Base-by-base conservation (phyloP, 2,888 invertebrate genomes). In the Cheilosia urbana region DNA sequence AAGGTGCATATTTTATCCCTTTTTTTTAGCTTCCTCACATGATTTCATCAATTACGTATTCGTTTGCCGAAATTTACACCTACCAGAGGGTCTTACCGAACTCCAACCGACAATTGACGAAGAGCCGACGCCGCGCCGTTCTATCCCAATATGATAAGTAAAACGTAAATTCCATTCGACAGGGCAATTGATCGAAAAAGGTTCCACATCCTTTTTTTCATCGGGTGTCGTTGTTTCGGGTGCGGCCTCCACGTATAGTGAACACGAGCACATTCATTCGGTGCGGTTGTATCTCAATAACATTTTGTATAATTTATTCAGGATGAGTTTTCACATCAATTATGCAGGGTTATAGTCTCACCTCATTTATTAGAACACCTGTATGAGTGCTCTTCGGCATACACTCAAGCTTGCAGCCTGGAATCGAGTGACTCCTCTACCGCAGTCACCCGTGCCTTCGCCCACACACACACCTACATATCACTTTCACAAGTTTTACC, bases 281-380 rank as follows among this genome's bases (percentile, higher is more conserved):
- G 62, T 85, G 85, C 53, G 85, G 85, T 85, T 85, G 85, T 85
- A 85, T 85, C 85, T 85, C 85, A 85, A 85, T 85, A 85, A 85
- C 85, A 81, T 76, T 81, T 81, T 72, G 62, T 57, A 85, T 85
- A 85, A 85, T 85, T 85, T 85, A 85, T 85, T 81, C 85, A 85
- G 85, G 85, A 81, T 85, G 85, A 80, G 81, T 85, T 85, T 85
- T 81, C 85, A 76, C 85, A 85, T 85, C 85, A 85, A 85, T 85
- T 85, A 85, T 85, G 85, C 81, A 85, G 85, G 81, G 76, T 81
- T 85, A 85, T 85, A 81, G 85, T 85, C 85, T 85, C 85, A 85
- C 85, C 85, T 85, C 85, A 85, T 85, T 85, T 85, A 85, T 85
- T 85, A 81, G 81, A 85, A 85, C 85, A 85, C 85, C 85, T 85